phyloP scores from a whole-genome alignment of 2,888 invertebrate genomes.

The Hemithea aestivaria region DNA sequence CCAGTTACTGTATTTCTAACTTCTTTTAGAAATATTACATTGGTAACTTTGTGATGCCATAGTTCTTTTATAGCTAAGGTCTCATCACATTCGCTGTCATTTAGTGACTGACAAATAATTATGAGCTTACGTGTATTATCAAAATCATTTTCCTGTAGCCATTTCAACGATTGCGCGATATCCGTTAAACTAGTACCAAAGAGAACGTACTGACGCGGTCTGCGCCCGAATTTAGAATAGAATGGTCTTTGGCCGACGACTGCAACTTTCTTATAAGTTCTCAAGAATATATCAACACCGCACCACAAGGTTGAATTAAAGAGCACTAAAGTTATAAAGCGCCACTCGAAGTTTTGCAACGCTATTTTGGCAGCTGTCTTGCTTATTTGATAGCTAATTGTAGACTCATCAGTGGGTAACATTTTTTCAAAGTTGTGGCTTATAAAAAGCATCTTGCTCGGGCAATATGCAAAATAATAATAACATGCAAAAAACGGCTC shows the following conservation, averaged over 20 bases:
- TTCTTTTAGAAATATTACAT: conserved; percentile 49
- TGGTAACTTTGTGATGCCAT: conserved; percentile 53
- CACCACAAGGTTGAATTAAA: conserved; percentile 45
- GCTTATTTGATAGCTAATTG: conserved; percentile 33
- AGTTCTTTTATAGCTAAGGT: conserved; percentile 38
- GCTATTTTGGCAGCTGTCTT: conserved; percentile 51
- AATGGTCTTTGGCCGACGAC: conserved; percentile 39
- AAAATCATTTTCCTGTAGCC: conserved; percentile 40
- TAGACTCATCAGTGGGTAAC: background rate
- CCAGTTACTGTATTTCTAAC: conserved; percentile 29
- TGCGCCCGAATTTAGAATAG: conserved; percentile 28
- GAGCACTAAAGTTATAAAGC: conserved; percentile 48
- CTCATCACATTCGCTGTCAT: conserved; percentile 46
- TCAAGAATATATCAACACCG: conserved; percentile 46
- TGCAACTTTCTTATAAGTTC: conserved; percentile 41
- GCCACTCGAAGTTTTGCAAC: conserved; percentile 50
- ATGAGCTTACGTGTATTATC: conserved; percentile 57
- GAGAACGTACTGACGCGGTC: conserved; percentile 46
- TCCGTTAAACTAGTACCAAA: conserved; percentile 41
- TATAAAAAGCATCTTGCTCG: conserved; percentile 11
- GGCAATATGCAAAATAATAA: too few species aligned
- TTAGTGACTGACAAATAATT: conserved; percentile 47
- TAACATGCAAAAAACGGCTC: too few species aligned
- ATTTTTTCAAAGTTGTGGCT: conserved; percentile 15
- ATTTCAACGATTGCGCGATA: conserved; percentile 38